Evolutionary conservation across 2,797 vertebrate species (phyloP).

Genomic region (Rousettus madagascariensis): DNA sequence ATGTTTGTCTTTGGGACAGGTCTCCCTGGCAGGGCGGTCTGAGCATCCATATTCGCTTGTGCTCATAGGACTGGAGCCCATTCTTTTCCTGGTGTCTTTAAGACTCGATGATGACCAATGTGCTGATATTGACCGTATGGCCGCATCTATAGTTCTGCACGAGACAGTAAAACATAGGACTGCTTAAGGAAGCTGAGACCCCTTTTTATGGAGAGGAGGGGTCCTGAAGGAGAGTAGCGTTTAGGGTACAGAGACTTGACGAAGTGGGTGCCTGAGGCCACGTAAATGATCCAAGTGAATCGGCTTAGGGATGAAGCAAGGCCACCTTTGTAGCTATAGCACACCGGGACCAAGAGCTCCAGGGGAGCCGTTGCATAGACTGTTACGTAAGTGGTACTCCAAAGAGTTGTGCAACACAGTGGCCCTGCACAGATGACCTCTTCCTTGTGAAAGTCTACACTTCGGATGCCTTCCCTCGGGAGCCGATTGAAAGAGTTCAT

Average conservation of each 20-base stretch:
- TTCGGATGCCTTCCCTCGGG: not conserved
- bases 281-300: not conserved
- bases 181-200: not conserved
- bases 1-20: not conserved
- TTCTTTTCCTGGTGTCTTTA: not conserved
- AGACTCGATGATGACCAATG: not conserved
- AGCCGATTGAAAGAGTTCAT: not conserved
- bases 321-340: not conserved
- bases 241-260: not conserved
- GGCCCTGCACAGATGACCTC: too few species aligned
- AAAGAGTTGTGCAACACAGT: not conserved
- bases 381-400: rapidly evolving
- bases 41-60: not conserved
- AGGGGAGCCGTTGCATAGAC: not conserved
- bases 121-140: not conserved
- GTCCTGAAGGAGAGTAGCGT: not conserved
- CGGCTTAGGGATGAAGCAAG: not conserved
- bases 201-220: not conserved
- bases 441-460: not conserved
- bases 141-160: not conserved
- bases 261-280: not conserved
- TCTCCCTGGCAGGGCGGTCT: not conserved
- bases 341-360: too few species aligned
- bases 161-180: not conserved
- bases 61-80: not conserved